Evolutionary conservation across 1,140 invertebrate species (phyloP).

Genomic region (Heliothis subflexa): DNA sequence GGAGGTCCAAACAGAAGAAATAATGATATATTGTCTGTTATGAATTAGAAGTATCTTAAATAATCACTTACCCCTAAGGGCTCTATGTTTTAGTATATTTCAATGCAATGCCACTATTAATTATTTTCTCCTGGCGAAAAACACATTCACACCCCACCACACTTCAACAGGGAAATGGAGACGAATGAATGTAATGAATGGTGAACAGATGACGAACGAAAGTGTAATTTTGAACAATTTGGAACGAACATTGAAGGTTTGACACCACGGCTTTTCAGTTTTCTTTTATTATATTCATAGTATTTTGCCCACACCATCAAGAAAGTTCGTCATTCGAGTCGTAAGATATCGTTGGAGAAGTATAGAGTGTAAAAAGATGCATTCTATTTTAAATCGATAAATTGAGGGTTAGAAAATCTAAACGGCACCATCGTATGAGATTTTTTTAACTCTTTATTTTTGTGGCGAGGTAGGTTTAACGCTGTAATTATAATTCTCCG

Average conservation of each 20-base stretch:
- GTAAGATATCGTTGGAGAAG: too few relatives aligned
- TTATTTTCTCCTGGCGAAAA: conserved; percentile 13
- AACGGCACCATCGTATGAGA: too few relatives aligned
- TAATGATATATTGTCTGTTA: background rate
- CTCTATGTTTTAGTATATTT: conserved; percentile 9
- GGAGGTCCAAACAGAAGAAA: background rate
- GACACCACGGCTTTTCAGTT: background rate
- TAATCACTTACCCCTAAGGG: background rate
- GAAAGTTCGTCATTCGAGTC: too few relatives aligned
- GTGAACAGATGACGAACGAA: background rate
- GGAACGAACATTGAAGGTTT: background rate
- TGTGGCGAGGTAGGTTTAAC: too few relatives aligned
- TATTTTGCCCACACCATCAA: too few relatives aligned
- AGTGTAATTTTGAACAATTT: background rate
- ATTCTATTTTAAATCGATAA: too few relatives aligned
- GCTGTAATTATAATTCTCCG: too few relatives aligned
- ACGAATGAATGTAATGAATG: conserved; percentile 1
- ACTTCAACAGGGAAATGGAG: background rate
- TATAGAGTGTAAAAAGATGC: too few relatives aligned
- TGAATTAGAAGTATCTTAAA: background rate
- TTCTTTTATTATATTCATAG: too few relatives aligned
- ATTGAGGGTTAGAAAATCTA: too few relatives aligned
- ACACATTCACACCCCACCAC: background rate
- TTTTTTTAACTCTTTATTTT: too few relatives aligned
- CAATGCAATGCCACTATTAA: background rate